A percentile compares a stretch with the other conserved stretches of the same genome.
phyloP scores from a whole-genome alignment of 2,888 invertebrate genomes.

The Alloscopus bannaensis region DNA sequence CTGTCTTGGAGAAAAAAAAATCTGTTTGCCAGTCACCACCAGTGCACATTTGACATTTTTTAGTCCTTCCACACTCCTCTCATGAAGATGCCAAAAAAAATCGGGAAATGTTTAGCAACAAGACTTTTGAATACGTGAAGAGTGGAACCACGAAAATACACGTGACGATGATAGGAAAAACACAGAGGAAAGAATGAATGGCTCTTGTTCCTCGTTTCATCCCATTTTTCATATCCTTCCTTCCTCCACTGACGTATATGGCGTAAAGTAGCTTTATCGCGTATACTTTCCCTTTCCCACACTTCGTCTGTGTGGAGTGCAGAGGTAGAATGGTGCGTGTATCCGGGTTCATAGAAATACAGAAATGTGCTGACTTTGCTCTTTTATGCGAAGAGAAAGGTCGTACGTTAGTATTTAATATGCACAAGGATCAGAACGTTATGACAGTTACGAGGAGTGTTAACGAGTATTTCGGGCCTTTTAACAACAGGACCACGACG shows the following conservation, averaged over 20 bases:
- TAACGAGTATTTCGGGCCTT: conserved; percentile 39
- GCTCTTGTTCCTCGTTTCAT: conserved; percentile 36
- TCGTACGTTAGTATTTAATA: conserved; percentile 58
- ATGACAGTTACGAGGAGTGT: conserved; percentile 55
- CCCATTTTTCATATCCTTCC: conserved; percentile 49
- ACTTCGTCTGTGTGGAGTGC: no score
- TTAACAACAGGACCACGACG: conserved; percentile 27
- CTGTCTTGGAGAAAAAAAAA: background rate
- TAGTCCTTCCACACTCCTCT: background rate
- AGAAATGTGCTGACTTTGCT: conserved; percentile 48
- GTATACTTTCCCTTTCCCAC: no score
- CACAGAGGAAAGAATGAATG: conserved; percentile 41
- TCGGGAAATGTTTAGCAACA: no score
- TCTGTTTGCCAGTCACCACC: background rate
- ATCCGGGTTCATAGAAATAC: no score
- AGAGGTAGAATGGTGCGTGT: no score
- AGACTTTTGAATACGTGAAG: no score
- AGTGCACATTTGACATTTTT: background rate
- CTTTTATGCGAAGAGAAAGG: conserved; percentile 43
- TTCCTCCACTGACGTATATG: no score
- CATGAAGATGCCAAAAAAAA: no score
- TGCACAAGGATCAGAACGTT: conserved; percentile 39
- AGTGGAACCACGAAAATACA: conserved; percentile 14
- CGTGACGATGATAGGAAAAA: conserved; percentile 10
- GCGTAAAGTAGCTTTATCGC: no score